Conservation (phyloP, 1,140 invertebrate genomes). For the Bombus haemorrhoidalis region DNA sequence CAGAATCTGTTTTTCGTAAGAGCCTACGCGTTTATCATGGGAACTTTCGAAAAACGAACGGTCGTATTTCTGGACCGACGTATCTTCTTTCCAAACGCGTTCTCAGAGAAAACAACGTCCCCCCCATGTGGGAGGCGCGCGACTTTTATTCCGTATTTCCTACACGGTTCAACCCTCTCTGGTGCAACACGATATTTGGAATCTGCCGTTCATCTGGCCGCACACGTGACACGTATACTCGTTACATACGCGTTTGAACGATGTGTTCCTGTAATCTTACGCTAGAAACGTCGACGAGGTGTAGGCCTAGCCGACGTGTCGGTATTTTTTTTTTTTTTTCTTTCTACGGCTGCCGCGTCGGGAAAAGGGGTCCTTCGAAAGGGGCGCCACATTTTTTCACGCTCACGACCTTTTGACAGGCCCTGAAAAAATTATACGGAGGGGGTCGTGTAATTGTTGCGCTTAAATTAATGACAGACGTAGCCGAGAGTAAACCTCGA, state of each 20-base stretch:
- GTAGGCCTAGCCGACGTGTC: background rate
- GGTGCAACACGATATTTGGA: constrained; percentile 61
- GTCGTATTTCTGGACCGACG: background rate
- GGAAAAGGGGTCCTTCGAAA: background rate
- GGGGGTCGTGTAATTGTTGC: background rate
- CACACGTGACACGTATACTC: constrained; percentile 54
- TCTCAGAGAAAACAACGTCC: background rate
- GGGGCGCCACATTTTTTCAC: background rate
- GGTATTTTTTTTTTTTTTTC: constrained; percentile 5
- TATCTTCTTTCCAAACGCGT: background rate
- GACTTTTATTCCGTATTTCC: constrained; percentile 45
- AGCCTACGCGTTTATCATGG: background rate
- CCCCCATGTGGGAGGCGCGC: constrained; percentile 6
- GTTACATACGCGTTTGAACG: constrained; percentile 57
- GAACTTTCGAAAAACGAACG: background rate
- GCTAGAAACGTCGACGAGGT: constrained; percentile 36
- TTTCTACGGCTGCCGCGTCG: background rate
- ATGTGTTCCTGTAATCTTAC: constrained; percentile 68
- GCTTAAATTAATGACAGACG: background rate
- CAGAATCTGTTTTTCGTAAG: background rate
- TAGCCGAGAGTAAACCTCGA: background rate
- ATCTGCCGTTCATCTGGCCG: constrained; percentile 61
- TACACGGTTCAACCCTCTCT: constrained; percentile 54
- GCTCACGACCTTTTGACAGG: too few relatives aligned
- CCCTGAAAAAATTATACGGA: background rate